Evolutionary conservation across 2,888 invertebrate genomes (phyloP).

Genomic region (Steromphala cineraria): DNA sequence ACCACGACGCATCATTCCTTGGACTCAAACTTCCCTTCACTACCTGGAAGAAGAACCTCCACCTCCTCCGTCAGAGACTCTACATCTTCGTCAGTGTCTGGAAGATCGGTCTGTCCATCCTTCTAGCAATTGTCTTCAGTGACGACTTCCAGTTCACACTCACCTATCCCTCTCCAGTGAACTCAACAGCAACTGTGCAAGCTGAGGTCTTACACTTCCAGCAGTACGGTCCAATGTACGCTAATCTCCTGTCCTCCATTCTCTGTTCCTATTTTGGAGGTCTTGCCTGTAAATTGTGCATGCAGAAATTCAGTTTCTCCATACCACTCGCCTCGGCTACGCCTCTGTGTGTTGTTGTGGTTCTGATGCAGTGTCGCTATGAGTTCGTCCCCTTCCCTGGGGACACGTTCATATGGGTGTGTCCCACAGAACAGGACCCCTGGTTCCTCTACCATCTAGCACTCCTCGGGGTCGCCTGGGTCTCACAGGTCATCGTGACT

Average conservation of each 20-base stretch:
- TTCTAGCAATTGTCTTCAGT: conserved; percentile 51
- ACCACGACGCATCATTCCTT: conserved; percentile 44
- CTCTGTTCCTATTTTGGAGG: conserved; percentile 76
- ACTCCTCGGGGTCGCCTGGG: conserved; percentile 58
- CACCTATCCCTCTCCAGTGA: conserved; percentile 25
- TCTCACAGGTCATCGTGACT: conserved; percentile 67
- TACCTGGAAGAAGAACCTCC: conserved; percentile 56
- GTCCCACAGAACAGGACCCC: conserved; percentile 47
- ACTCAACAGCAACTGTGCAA: background rate
- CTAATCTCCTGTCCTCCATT: conserved; percentile 45
- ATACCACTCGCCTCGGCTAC: conserved; percentile 75
- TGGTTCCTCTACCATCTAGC: conserved; percentile 47
- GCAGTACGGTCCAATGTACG: conserved; percentile 48
- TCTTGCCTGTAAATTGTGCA: conserved; percentile 77
- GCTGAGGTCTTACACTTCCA: conserved; percentile 35
- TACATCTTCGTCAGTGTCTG: conserved; percentile 59
- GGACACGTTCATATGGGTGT: conserved; percentile 51
- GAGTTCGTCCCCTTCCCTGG: conserved; percentile 48
- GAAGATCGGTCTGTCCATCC: conserved; percentile 54
- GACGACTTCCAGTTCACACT: conserved; percentile 54
- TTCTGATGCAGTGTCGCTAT: conserved; percentile 50
- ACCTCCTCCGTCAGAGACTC: conserved; percentile 50
- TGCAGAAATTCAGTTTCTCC: conserved; percentile 75
- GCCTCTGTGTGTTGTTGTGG: conserved; percentile 67
- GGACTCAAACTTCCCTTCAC: conserved; percentile 44